Evolutionary conservation across 1,140 invertebrate genomes (phyloP), one percentile per base, ranked within the genome.

Genomic region (Sarcophaga peregrina): DNA sequence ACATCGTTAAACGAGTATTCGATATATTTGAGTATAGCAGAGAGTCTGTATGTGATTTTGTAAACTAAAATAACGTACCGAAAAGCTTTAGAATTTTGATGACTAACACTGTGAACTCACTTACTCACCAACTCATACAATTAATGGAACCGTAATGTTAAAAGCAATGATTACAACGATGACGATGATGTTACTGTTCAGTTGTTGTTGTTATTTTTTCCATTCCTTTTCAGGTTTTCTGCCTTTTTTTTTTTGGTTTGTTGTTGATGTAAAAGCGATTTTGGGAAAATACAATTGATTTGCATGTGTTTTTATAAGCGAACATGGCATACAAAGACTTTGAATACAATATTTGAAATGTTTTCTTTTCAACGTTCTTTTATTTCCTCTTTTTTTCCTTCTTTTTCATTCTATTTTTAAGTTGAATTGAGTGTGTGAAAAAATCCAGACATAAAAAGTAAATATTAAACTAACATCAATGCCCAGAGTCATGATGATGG

Each of bases 401-500:
- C 2, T 54, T 25, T 10, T 72, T 72, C n/a, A 3, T 20, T 17
- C 25, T 13, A 17, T 20, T 50, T 50, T n/a, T 78, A 50, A 47
- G 48, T 52, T 78, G 75, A 25, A 47, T 37, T 37, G 25, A 37
- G 75, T 78, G 10, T 78, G 75, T 78, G 75, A 78, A 78, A 78
- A 78, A 50, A 52, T 78, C n/a, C 75, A 78, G 75, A 78, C 75
- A 78, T 78, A 50, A 50, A 78, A 78, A 78, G 75, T 50, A 78
- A 78, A 78, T 20, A 78, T 50, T 50, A 78, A 78, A 78, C n/a
- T 78, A 50, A 78, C 17, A 78, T 78, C 47, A 37, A 37, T 37
- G 25, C 25, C 25, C 25, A 37, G 25, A 37, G 25, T 37, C 25
- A 37, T 4, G 25, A 37, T 37, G 25, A 4, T 37, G 25, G 25